Evolutionary conservation across 2,888 invertebrate species (phyloP), one percentile per base, ranked within the genome.

Genomic region (Diarsia dahlii): DNA sequence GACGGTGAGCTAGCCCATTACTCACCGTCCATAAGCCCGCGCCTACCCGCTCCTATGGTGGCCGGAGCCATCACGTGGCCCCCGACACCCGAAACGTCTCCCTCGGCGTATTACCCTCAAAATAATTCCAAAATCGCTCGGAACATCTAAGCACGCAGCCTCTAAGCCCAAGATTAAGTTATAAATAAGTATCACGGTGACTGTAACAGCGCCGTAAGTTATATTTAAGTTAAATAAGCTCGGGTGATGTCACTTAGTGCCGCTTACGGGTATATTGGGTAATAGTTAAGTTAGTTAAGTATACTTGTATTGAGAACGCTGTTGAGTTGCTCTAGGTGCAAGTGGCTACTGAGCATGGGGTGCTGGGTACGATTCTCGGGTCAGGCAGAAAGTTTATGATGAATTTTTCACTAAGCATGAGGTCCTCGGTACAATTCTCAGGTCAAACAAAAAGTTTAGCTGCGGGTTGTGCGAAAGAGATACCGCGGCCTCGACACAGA

Each of bases 151-250:
- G 66, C 9, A 6, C 65, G 5, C 52, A n/a, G 15, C 66, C 20
- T 64, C 28, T 71, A 67, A 76, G 62, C 56, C 52, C 54, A 72
- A 87, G 90, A 91, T 91, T 90, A 89, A 89, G 91, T 88, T 87
- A 90, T 91, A 91, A 90, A 90, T 91, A 91, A 87, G 84, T 84
- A 86, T 84, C 85, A 86, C 76, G 74, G 76, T 86, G 87, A 78
- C 90, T 80, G 86, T 92, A 91, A 92, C 90, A 89, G 89, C 87
- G 81, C 71, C 78, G 74, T 90, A 90, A 88, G 85, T 91, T 91
- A 91, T 90, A 87, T 80, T 86, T 85, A 88, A 82, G 81, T 84
- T 63, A 80, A 81, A 83, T 85, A 86, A 85, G 76, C 65, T 45
- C 46, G 10, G 60, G 73, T 70, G 74, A 71, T 74, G 84, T 84